Evolutionary conservation across 2,113 vertebrate species (phyloP).

Genomic region (Rhinichthys klamathensis): DNA sequence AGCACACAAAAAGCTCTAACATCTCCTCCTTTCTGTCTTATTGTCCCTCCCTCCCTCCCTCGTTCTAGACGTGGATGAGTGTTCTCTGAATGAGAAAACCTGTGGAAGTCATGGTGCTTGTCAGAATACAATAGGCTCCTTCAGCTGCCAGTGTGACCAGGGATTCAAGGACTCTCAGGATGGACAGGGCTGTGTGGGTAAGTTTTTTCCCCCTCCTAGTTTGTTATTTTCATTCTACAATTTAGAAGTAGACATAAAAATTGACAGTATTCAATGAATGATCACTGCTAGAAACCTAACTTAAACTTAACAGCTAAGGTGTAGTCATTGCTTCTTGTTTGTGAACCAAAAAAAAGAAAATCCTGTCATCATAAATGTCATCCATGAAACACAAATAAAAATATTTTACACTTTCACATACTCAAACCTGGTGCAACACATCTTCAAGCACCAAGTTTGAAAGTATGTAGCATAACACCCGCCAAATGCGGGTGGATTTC

Average conservation of each 20-base stretch:
- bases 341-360: not conserved
- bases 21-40: not conserved
- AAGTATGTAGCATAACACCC: not conserved
- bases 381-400: not conserved
- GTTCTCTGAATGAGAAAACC: slow-evolving; percentile 80
- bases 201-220: slow-evolving; percentile 60
- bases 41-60: slow-evolving; percentile 9
- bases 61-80: slow-evolving; percentile 92
- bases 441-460: not conserved
- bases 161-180: slow-evolving; percentile 88
- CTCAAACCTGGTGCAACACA: not conserved
- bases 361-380: not conserved
- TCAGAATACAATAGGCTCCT: slow-evolving; percentile 91
- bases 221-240: slow-evolving; percentile 1
- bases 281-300: not conserved
- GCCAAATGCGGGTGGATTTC: too few species aligned
- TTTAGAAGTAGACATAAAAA: not conserved
- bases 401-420: not conserved
- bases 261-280: not conserved
- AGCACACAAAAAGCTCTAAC: not conserved
- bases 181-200: slow-evolving; percentile 87
- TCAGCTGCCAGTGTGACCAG: slow-evolving; percentile 91
- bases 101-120: slow-evolving; percentile 89
- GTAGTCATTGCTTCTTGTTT: not conserved
- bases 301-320: not conserved